Base-by-base conservation (phyloP, 2,797 vertebrate genomes). In the Nothura maculosa region DNA sequence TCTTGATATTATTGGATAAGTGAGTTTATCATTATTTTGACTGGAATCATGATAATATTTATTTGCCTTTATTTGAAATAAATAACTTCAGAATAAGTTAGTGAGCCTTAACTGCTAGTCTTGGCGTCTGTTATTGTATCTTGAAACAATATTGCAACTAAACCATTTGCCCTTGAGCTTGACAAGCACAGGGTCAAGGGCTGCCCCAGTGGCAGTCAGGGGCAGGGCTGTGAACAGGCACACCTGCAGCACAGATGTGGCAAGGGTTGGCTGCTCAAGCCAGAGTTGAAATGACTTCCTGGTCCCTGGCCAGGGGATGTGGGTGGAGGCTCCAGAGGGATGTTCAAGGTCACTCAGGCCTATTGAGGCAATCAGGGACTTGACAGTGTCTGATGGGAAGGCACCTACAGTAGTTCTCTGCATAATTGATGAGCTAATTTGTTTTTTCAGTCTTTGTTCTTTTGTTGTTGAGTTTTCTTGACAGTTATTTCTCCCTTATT, bases 401-500 rank as follows among this genome's bases (percentile, higher is more conserved):
- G 14, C 57, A 30, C 34, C 40, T 85, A 40, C 17, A 50, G 38
- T 42, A 42, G 20, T 67, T 75, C 47, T 82, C 32, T 67, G 68
- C 11, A 36, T 61, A 79, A 70, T 34, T 62, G 22, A 30, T 47
- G 25, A 78, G 50, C 4, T 85, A 80, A 57, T 80, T 45, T n/a
- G 7, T 67, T 82, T 67, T 36, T 69, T 73, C 22, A 4, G 40
- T 54, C 45, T 89, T 78, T 74, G 16, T 52, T 90, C 47, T 87
- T 52, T 63, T 47, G 27, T 57, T 43, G 32, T 75, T 18, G 6
- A 60, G 34, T 94, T 93, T 92, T 79, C 54, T 91, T 88, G 86
- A 74, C 90, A 92, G 40, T 50, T 86, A 50, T 90, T 88, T 84
- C 74, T 81, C 81, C 82, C 52, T 52, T 52, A 82, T 87, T 63